A percentile compares a stretch with the other conserved stretches of the same genome.
phyloP scores from a whole-genome alignment of 2,888 invertebrate genomes.

The Rhamphomyia laevipes region DNA sequence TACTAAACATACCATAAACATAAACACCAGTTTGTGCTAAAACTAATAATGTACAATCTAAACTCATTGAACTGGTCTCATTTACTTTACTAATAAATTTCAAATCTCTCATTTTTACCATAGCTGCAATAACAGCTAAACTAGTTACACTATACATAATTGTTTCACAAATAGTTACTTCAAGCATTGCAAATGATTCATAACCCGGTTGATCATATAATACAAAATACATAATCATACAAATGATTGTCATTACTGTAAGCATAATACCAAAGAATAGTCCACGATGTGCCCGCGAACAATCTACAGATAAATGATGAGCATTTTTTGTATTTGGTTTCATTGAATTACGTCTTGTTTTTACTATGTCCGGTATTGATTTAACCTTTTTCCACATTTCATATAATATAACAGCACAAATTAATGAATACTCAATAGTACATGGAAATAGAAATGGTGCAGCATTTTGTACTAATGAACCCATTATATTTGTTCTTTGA shows the following conservation, averaged over 20 bases:
- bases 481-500: conserved; percentile 55
- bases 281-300: conserved; percentile 70
- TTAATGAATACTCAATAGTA: conserved; percentile 79
- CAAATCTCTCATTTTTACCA: conserved; percentile 52
- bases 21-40: conserved; percentile 83
- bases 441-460: conserved; percentile 81
- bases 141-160: conserved; percentile 43
- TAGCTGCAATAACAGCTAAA: conserved; percentile 39
- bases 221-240: conserved; percentile 83
- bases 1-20: conserved; percentile 76
- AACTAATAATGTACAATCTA: conserved; percentile 72
- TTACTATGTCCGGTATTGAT: conserved; percentile 43
- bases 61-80: conserved; percentile 38
- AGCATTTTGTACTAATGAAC: conserved; percentile 53
- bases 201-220: conserved; percentile 53
- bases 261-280: conserved; percentile 63
- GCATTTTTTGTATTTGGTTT: conserved; percentile 35
- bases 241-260: conserved; percentile 72
- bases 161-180: conserved; percentile 67
- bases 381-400: conserved; percentile 84
- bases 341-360: conserved; percentile 31
- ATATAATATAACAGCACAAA: conserved; percentile 78
- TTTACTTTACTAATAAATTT: conserved; percentile 40
- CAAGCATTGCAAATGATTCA: conserved; percentile 52
- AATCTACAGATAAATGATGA: conserved; percentile 68